Percentiles rank a stretch among this genome's conserved stretches.
These are phyloP conservation scores for Macrotrachela quadricornifera DNA, from an alignment of 1,140 invertebrate genomes.

Conservation along the genomic window DNA sequence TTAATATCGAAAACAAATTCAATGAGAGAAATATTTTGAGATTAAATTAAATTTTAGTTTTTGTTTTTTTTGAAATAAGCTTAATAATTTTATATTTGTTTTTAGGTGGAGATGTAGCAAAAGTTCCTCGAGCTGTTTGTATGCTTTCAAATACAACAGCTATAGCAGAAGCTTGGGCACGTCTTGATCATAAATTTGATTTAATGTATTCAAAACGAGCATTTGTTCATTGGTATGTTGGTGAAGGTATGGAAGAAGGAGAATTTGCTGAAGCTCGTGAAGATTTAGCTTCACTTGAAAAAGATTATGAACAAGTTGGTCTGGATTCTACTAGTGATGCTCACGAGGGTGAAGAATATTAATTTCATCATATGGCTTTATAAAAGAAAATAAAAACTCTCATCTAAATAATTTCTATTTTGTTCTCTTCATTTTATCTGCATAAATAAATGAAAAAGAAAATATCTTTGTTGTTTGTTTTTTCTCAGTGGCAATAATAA, in stretches of 20 bases:
- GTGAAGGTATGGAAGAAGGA: conserved; percentile 11
- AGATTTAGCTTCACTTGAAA: conserved; percentile 43
- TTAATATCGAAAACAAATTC: no score
- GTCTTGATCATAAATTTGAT: conserved; percentile 39
- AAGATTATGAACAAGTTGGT: conserved; percentile 45
- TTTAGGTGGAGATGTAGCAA: conserved; percentile 56
- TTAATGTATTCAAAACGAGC: conserved; percentile 38
- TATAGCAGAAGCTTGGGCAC: conserved; percentile 46
- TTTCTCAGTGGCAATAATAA: no score
- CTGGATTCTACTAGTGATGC: conserved; percentile 34
- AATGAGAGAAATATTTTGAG: no score
- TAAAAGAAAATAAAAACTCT: no score
- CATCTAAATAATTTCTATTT: no score
- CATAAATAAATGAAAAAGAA: no score
- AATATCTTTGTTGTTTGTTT: no score
- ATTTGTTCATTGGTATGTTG: conserved; percentile 25
- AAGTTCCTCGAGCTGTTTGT: conserved; percentile 58
- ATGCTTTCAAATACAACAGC: conserved; percentile 60
- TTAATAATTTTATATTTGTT: conserved; percentile 35
- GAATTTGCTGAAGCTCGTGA: background rate
- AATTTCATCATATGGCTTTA: no score
- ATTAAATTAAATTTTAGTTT: no score
- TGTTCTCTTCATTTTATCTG: no score
- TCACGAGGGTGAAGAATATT: no score
- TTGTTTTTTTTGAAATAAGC: no score